Percentiles rank a stretch among this genome's conserved stretches.
Conservation (phyloP, 2,888 invertebrate genomes). For the Xylophagus ater region DNA sequence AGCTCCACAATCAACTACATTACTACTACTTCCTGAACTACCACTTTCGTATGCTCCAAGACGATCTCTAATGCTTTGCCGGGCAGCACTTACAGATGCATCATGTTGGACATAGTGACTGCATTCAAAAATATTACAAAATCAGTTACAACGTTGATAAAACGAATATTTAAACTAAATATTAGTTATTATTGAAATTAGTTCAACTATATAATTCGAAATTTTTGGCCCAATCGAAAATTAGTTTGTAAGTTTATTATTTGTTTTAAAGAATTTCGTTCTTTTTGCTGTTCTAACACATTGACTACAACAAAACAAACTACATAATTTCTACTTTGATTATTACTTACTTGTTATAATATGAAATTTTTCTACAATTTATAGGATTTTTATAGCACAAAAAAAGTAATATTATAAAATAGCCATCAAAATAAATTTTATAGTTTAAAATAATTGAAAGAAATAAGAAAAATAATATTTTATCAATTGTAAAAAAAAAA, state of each 20-base stretch:
- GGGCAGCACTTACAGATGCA: slow-evolving; percentile 32
- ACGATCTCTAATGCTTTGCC: slow-evolving; percentile 22
- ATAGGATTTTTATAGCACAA: neutral
- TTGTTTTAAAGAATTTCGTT: neutral
- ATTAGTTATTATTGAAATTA: neutral
- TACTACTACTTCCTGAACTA: slow-evolving; percentile 19
- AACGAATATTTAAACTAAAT: neutral
- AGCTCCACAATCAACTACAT: slow-evolving; percentile 7
- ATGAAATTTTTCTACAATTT: neutral
- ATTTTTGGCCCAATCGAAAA: neutral
- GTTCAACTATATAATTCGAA: neutral
- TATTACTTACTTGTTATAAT: neutral
- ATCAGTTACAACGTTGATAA: neutral
- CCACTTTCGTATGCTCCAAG: slow-evolving; percentile 17
- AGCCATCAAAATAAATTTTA: neutral
- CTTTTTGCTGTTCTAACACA: no score
- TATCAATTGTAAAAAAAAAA: no score
- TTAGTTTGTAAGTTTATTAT: slow-evolving; percentile 1
- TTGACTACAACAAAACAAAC: no score
- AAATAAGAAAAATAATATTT: neutral
- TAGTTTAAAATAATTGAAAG: slow-evolving; percentile 2
- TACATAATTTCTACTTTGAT: no score
- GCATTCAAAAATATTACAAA: neutral
- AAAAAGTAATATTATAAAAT: neutral
- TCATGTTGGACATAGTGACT: slow-evolving; percentile 34